Base-by-base conservation (phyloP, 2,797 vertebrate species). In the Tokudaia tokunoshimensis region DNA sequence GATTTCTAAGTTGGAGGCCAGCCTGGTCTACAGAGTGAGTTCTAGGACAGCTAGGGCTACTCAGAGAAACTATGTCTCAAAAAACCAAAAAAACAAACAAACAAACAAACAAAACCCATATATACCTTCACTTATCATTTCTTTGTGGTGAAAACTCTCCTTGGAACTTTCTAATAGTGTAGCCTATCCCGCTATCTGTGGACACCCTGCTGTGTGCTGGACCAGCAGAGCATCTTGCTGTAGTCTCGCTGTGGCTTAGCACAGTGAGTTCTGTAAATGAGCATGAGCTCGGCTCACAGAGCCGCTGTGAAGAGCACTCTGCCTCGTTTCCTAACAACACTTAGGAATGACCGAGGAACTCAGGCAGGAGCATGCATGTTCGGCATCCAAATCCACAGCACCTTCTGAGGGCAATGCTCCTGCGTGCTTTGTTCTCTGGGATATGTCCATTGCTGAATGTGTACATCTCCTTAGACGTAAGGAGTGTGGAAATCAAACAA, bases 101-200 rank as follows among this genome's bases (percentile, higher is more conserved):
- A 41, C 41, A n/a, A n/a, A n/a, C 41, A 41, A 41, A 41, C 2
- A 41, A 41, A 41, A 41, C 41, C 41, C 41, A n/a, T 63, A n/a
- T 31, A 63, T 94, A 74, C 44, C 41, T 55, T 74, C 55, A 80
- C 37, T 61, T 91, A 26, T 52, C 11, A 5, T 44, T 87, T 87
- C 37, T 74, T 95, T 91, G 72, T 61, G 44, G 34, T 44, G 34
- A 65, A 65, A 65, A 52, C 14, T 19, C 31, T 34, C 13, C 29
- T 67, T 47, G 7, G 34, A 24, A 19, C 34, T 24, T 59, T 85
- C 15, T 57, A 19, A 15, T 4, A 70, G 47, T 59, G 4, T 11
- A 20, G 59, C 6, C 17, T n/a, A 1, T 41, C 11, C 11, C 0
- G 22, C 11, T 31, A 44, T 17, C 34, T 37, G 34, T 31, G 20